Base-by-base conservation (phyloP, 2,888 invertebrate species). In the Cheilosia soror region DNA sequence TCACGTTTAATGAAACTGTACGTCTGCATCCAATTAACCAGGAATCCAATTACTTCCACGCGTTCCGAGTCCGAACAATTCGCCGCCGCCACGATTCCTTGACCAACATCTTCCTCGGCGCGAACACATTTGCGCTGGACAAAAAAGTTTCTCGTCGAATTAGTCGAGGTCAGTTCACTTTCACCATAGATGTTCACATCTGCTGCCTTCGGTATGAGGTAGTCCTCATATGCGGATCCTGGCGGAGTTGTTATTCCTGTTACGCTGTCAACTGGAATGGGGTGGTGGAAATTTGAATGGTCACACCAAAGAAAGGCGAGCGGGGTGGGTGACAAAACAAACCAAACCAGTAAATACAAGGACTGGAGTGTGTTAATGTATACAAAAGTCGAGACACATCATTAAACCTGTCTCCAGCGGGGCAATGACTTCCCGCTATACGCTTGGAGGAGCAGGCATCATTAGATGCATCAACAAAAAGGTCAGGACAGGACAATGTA, bases 21-120 rank as follows among this genome's bases (percentile, higher is more conserved):
- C 88, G 95, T 94, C 91, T 94, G 93, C 90, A 95, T 94, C 95
- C 95, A 95, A 90, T 95, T 95, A 88, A 94, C 94, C 91, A 95
- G 93, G 93, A 95, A 95, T 89, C 95, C 95, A 91, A 94, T 93
- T 90, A 94, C 93, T 89, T 90, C 88, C 81, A 91, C 89, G 84
- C 90, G 90, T 87, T 90, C 90, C 66, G 81, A 75, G 9, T 89
- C 89, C 55, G 90, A 90, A 84, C 90, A 90, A 85, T 90, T 90
- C 4, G 11, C 11, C 4, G 11, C 11, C 78, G 89, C 84, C 65
- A 90, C 89, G 80, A 89, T 89, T 66, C 66, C 80, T 84, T 88
- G 88, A 63, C 90, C 90, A 90, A 90, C 89, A 86, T 90, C 90
- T 85, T 88, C 78, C 15, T 55, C 29, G 11, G 11, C 44, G 88